Evolutionary conservation across 2,113 vertebrate genomes (phyloP), one percentile per base, ranked within the genome.

Genomic region (Xiphias gladius): DNA sequence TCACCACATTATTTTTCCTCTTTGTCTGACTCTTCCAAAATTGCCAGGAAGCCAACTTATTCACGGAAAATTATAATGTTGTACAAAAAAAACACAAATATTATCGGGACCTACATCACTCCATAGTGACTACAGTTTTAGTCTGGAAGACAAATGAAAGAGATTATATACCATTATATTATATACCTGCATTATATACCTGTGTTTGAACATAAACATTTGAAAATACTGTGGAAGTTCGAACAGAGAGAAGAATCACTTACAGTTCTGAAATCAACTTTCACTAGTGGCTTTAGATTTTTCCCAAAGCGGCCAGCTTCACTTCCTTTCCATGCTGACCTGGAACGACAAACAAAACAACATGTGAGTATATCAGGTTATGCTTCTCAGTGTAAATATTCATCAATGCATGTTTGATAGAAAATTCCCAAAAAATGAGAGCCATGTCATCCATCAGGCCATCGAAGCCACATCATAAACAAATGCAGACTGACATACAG

Each of bases 261-360:
- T 57, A 86, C 72, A 80, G 78, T 50, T 77, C 63, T 64, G 74
- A 80, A 39, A 74, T 35, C 68, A 71, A 76, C 84, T 83, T 73
- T 86, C 72, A 79, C 74, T 66, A 1, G 71, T 26, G 66, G 78
- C 59, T 83, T 77, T 30, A 37, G 67, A 57, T 52, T 39, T 19
- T 50, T 80, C 68, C 76, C 71, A 84, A 58, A 54, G 37, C 17
- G 1, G 24, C 24, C n/a, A 4, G 39, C 57, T 76, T 82, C 84
- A 85, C 79, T 82, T 90, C 67, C 81, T 82, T 55, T 62, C 82
- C 82, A 90, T 85, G 73, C 73, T 75, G 57, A 63, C 48, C 86
- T 82, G 64, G n/a, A 82, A 84, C 9, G 41, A 84, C 16, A 87
- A 65, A 86, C 30, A 76, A 65, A 59, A 35, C 59, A 69, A 8